Percentiles rank a stretch among this genome's conserved stretches.
These are phyloP conservation scores for Batillaria attramentaria DNA, from an alignment of 1,140 invertebrate species.

Conservation along the genomic window DNA sequence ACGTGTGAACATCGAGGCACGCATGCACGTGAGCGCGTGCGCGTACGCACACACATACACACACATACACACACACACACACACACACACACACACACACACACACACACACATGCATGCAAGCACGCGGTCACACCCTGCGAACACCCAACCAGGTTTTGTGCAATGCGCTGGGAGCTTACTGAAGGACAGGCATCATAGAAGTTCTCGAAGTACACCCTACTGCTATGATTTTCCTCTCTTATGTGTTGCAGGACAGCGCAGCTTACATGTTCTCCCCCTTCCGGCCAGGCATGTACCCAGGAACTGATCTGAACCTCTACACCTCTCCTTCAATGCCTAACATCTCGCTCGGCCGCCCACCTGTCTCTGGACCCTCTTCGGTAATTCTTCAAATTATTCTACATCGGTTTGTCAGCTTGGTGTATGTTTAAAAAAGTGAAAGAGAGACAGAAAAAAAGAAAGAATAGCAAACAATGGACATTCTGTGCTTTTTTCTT, in stretches of 20 bases:
- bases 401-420: conserved; percentile 23
- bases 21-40: too few species aligned
- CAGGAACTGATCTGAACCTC: conserved; percentile 74
- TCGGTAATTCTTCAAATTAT: conserved; percentile 47
- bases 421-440: not conserved
- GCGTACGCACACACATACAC: not conserved
- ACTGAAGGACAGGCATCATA: too few species aligned
- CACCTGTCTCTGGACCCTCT: conserved; percentile 66
- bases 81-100: conserved; percentile 1
- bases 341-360: conserved; percentile 93
- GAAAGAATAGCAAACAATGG: too few species aligned
- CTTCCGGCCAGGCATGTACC: conserved; percentile 61
- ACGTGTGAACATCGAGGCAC: too few species aligned
- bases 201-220: too few species aligned
- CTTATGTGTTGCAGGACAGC: conserved; percentile 57
- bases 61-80: conserved; percentile 14
- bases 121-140: not conserved
- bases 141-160: too few species aligned
- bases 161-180: too few species aligned
- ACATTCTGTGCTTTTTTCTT: too few species aligned
- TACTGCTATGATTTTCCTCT: too few species aligned
- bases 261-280: conserved; percentile 54
- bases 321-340: conserved; percentile 97
- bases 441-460: not conserved
- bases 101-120: conserved; percentile 6